Base-by-base conservation (phyloP, 2,888 invertebrate species). In the Aphodius sticticus region DNA sequence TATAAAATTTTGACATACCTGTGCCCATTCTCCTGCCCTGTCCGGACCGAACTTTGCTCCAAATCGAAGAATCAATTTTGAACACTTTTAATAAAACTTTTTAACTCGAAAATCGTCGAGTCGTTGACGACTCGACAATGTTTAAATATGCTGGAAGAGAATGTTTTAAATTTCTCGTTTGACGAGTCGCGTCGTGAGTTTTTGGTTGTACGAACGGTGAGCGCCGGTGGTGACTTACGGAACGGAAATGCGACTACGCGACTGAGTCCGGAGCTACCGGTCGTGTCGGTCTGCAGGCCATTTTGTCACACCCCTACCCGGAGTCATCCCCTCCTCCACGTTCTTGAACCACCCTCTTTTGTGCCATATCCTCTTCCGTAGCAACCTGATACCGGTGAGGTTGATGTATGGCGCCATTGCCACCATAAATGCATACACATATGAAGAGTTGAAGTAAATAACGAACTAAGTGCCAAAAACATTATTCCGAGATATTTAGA, bases 1-100 rank as follows among this genome's bases (percentile, higher is more conserved):
- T 26, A 26, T 9, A 53, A 2, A 53, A 53, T 12, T 70, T 16
- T 14, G 79, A 81, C 83, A 91, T 87, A 94, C 94, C 94, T 92
- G 94, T 94, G 84, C 94, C 94, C 94, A 94, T 94, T 87, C 93
- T 94, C 86, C 93, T 93, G 89, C 92, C 92, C 90, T 90, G 91
- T 86, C 91, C 91, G 89, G 91, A 87, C 90, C 92, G 92, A 85
- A 92, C 91, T 86, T 92, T 92, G 84, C 91, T 92, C 93, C 93
- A 93, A 88, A 92, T 91, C 82, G 91, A 88, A 78, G 88, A 87
- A 88, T 88, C 88, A 87, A 89, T 89, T 85, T 88, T 89, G 89
- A 81, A 83, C 82, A 80, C 78, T 82, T 71, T 76, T 6, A 2
- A n/a, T 7, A 37, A 9, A 72, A 53, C 70, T 70, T 70, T 53